Base-by-base conservation (phyloP, 1,140 invertebrate species). In the Zaprionus ornatus region DNA sequence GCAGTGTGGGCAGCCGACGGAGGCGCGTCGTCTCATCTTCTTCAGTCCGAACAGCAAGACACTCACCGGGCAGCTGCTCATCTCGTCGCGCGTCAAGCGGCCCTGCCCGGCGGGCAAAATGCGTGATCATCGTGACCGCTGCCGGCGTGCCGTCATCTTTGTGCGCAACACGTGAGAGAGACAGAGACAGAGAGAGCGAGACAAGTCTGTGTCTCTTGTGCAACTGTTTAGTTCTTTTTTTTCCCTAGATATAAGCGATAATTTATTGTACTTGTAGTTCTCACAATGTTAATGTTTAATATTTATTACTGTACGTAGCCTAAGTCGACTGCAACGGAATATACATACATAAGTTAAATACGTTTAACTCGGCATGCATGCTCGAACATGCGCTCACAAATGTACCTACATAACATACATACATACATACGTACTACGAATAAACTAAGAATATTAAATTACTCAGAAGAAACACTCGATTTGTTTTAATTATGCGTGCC, bases 71-170 rank as follows among this genome's bases (percentile, higher is more conserved):
- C 91, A 92, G 60, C 68, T 92, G 29, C 78, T 92, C 23, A 64
- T 86, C 13, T 91, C 87, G 7, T 69, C 78, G 6, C 77, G 64
- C 10, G 32, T 80, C 1, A 37, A 76, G 17, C 62, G 55, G 3
- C 91, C 91, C 2, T 92, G 91, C 72, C 90, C 87, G 4, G 66
- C 65, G 15, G 90, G 91, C 0, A 82, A 83, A 45, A 90, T 91
- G 87, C 66, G 91, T 7, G 91, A 92, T 59, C 91, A 92, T 61
- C 86, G 90, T 23, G 88, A 91, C 70, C 87, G 90, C 15, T 92
- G 91, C 64, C 75, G 91, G 21, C 76, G 87, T 5, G 91, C 87
- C 4, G 37, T 92, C 15, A 80, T 84, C 57, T 91, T 92, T 25
- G 84, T 69, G 17, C 76, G 86, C 32, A 67, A 75, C 73, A 76